These are phyloP conservation scores for Pterostichus niger DNA, from an alignment of 2,888 invertebrate species.

Conservation along the genomic window DNA sequence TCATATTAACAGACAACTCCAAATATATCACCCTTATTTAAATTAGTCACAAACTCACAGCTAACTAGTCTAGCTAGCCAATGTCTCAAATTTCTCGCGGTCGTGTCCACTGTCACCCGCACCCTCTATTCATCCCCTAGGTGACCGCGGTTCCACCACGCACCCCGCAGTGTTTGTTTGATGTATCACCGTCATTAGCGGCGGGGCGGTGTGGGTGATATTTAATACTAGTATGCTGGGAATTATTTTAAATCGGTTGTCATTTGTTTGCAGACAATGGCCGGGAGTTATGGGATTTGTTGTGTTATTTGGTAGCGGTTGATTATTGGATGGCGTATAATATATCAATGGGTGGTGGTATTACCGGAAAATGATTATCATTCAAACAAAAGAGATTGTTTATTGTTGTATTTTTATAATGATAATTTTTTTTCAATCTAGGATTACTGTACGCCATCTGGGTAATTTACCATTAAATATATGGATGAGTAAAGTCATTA, in stretches of 20 bases:
- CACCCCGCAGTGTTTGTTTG: conserved; percentile 11
- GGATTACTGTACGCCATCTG: no score
- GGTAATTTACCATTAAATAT: no score
- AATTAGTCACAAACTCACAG: conserved; percentile 17
- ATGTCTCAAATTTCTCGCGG: not conserved
- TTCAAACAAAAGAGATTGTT: not conserved
- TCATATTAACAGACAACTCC: not conserved
- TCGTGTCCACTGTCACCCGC: conserved; percentile 10
- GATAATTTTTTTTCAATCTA: not conserved
- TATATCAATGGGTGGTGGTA: not conserved
- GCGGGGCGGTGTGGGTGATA: not conserved
- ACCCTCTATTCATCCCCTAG: not conserved
- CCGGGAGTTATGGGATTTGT: conserved; percentile 16
- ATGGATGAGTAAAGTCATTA: no score
- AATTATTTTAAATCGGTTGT: conserved; percentile 46
- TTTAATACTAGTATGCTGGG: conserved; percentile 2
- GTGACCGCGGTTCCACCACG: not conserved
- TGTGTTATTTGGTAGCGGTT: not conserved
- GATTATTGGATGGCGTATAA: conserved; percentile 32
- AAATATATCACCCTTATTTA: not conserved
- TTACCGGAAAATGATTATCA: not conserved
- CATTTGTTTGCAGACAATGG: conserved; percentile 34
- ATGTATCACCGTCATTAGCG: conserved; percentile 41
- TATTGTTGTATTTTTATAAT: no score
- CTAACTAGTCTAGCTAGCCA: not conserved